phyloP scores from a whole-genome alignment of 2,113 vertebrate species.

The Phrynosoma platyrhinos region DNA sequence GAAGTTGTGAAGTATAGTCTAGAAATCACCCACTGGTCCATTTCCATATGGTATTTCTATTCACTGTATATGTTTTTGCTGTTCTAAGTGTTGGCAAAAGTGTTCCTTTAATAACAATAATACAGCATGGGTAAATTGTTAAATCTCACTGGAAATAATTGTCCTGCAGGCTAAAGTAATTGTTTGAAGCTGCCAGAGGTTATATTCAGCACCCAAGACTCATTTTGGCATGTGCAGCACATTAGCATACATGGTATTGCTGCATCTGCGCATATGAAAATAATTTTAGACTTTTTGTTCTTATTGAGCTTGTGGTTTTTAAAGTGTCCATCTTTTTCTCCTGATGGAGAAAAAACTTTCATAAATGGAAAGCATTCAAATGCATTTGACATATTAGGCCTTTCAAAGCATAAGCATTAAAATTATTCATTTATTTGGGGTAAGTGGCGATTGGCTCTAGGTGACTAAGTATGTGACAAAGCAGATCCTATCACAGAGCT shows the following conservation, averaged over 20 bases:
- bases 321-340: not conserved
- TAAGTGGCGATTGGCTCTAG: not conserved
- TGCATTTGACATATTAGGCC: no score
- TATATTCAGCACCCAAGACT: not conserved
- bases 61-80: not conserved
- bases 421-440: not conserved
- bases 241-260: not conserved
- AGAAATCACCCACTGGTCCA: not conserved
- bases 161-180: not conserved
- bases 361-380: not conserved
- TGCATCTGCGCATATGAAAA: not conserved
- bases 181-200: conserved; percentile 9
- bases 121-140: not conserved
- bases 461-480: not conserved
- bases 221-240: conserved; percentile 10
- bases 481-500: not conserved
- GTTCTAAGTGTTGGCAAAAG: not conserved
- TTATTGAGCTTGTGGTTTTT: not conserved
- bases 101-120: not conserved
- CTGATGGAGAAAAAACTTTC: not conserved
- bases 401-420: not conserved
- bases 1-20: not conserved
- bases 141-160: not conserved
- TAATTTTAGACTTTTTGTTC: not conserved
- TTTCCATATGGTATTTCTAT: not conserved